Evolutionary conservation across 2,888 invertebrate species (phyloP), one percentile per base, ranked within the genome.

Genomic region (Tetragnatha montana): DNA sequence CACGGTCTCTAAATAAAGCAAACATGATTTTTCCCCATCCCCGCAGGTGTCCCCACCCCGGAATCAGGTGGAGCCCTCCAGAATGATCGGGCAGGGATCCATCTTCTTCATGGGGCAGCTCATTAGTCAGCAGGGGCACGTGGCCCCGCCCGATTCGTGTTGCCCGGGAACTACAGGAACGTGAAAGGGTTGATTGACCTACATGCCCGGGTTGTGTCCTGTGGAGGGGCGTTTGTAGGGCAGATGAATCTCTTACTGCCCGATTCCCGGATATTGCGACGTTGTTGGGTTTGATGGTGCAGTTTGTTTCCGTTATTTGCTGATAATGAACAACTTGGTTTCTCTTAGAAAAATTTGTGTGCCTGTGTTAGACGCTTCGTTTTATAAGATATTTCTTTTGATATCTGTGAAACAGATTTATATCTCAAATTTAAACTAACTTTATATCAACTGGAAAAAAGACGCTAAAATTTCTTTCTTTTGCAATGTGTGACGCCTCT

Each of bases 61-160:
- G 35, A n/a, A 35, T 35, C 35, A 35, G 35, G 35, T 35, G 35
- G 35, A 35, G 2, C 35, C 35, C 35, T 35, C 35, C 35, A 35
- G 35, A 35, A 35, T 35, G 35, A 1, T 4, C 35, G 4, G 35
- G 35, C 75, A 88, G 35, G 35, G 68, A 88, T 88, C 80, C 84
- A 84, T 88, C 88, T 80, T 47, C 88, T 47, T 88, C 88, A 73
- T 68, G 2, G 71, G 78, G 14, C 0, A 51, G 22, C 86, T 86
- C 89, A 86, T 89, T 89, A 89, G 82, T 89, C 75, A 76, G 70
- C 1, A n/a, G 14, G 89, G 85, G 89, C 75, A 76, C 69, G 12
- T 10, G 82, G 79, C 68, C 51, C 89, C 87, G 82, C 89, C 89
- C 81, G 81, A 81, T 68, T 73, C 89, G 60, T 90, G 89, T 90